Conservation (phyloP, 1,140 invertebrate species). For the Acromyrmex heyeri region DNA sequence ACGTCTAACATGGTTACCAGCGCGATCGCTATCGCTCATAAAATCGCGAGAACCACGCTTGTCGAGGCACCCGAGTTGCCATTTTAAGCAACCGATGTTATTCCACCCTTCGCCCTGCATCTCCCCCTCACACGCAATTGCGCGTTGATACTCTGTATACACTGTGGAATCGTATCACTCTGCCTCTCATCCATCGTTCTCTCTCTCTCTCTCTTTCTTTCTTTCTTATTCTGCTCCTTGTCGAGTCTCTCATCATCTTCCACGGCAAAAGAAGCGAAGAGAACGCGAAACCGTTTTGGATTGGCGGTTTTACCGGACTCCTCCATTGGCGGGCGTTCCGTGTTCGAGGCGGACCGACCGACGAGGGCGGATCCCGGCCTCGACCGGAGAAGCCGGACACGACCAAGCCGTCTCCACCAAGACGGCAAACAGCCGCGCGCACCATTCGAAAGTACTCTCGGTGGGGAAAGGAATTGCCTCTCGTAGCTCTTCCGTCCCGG, state of each 20-base stretch:
- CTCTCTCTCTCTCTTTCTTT: neutral
- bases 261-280: neutral
- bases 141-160: conserved; percentile 28
- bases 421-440: conserved; percentile 52
- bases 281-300: conserved; percentile 25
- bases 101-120: conserved; percentile 33
- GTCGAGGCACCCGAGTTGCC: conserved; percentile 62
- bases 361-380: conserved; percentile 68
- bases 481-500: conserved; percentile 67
- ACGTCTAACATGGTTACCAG: conserved; percentile 48
- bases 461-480: conserved; percentile 63
- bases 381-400: conserved; percentile 54
- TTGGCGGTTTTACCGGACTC: conserved; percentile 53
- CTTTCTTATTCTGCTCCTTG: neutral
- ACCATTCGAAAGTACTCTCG: conserved; percentile 70
- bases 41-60: conserved; percentile 27
- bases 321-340: conserved; percentile 67
- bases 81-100: conserved; percentile 62
- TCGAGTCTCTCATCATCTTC: neutral
- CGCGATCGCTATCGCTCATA: conserved; percentile 46
- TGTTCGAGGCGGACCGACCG: conserved; percentile 63
- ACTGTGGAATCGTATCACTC: conserved; percentile 28
- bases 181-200: neutral
- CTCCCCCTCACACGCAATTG: conserved; percentile 1
- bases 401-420: neutral